These are phyloP conservation scores for Cromileptes altivelis DNA, from an alignment of 2,113 vertebrate genomes.

Conservation along the genomic window DNA sequence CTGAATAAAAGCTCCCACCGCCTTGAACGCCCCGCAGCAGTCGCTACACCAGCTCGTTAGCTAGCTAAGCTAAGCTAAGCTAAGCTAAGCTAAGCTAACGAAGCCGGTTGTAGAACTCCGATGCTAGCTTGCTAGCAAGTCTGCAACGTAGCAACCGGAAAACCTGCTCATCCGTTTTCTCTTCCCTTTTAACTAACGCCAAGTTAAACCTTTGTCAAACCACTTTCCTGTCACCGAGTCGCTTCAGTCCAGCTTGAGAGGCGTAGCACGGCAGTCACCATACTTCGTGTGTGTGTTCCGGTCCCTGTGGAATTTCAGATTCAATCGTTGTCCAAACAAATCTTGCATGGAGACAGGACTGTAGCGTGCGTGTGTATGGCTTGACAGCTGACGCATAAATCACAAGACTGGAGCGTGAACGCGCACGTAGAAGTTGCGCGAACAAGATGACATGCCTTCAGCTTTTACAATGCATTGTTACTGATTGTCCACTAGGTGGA, in stretches of 20 bases:
- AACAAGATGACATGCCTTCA: not conserved
- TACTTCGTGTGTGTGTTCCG: slow-evolving; percentile 23
- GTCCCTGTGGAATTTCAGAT: slow-evolving; percentile 43
- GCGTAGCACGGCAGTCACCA: not conserved
- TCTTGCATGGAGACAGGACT: slow-evolving; percentile 53
- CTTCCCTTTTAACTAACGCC: not conserved
- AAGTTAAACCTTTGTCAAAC: not conserved
- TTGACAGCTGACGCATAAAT: slow-evolving; percentile 69
- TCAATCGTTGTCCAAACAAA: slow-evolving; percentile 67
- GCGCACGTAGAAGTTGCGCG: slow-evolving; percentile 68
- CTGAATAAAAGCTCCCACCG: not conserved
- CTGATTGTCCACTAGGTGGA: slow-evolving; percentile 47
- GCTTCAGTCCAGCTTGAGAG: not conserved
- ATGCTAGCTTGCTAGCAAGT: slow-evolving; percentile 48
- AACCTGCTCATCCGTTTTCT: slow-evolving; percentile 4
- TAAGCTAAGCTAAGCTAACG: slow-evolving; percentile 52
- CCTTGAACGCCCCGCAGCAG: not conserved
- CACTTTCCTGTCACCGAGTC: slow-evolving; percentile 7
- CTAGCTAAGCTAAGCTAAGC: slow-evolving; percentile 50
- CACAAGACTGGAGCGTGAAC: slow-evolving; percentile 54
- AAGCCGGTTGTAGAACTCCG: slow-evolving; percentile 55
- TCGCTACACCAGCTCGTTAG: slow-evolving; percentile 47
- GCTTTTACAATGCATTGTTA: not conserved
- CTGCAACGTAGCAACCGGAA: slow-evolving; percentile 37
- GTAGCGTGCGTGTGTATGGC: slow-evolving; percentile 32